phyloP scores from a whole-genome alignment of 2,113 vertebrate genomes.

The Tupaia chinensis region DNA sequence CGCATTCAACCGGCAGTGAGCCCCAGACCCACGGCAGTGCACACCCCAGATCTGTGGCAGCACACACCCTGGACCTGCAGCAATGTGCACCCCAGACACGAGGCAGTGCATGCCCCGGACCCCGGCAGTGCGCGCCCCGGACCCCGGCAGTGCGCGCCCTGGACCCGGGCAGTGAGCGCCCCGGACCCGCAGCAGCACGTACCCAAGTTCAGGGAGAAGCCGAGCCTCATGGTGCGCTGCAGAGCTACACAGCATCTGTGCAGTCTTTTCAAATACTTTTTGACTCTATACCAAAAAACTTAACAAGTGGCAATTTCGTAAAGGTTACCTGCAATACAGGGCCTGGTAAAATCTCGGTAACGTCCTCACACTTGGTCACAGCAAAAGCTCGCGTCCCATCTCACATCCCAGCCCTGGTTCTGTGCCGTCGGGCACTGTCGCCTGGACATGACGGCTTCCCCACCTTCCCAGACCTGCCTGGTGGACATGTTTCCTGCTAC shows the following conservation, averaged over 20 bases:
- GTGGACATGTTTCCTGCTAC: neutral
- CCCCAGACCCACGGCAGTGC: no score
- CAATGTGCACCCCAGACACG: no score
- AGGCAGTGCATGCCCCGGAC: no score
- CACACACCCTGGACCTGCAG: no score
- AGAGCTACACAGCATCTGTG: neutral
- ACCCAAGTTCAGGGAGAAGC: no score
- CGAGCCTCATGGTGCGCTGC: no score
- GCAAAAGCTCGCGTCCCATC: neutral
- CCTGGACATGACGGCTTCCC: neutral
- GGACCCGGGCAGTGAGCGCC: no score
- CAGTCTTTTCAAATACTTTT: neutral
- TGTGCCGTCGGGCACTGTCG: neutral
- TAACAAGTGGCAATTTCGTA: neutral
- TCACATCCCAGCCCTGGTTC: neutral
- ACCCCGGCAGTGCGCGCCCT: no score
- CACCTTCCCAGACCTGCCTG: rapidly evolving
- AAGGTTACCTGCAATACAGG: neutral
- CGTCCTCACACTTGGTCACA: neutral
- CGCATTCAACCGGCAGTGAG: neutral
- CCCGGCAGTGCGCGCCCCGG: no score
- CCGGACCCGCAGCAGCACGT: no score
- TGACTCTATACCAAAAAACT: neutral
- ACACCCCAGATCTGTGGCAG: no score
- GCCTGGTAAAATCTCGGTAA: neutral